A percentile compares a stretch with the other conserved stretches of the same genome.
Conservation (phyloP, 2,113 vertebrate genomes). For the Dicerorhinus sumatrensis region DNA sequence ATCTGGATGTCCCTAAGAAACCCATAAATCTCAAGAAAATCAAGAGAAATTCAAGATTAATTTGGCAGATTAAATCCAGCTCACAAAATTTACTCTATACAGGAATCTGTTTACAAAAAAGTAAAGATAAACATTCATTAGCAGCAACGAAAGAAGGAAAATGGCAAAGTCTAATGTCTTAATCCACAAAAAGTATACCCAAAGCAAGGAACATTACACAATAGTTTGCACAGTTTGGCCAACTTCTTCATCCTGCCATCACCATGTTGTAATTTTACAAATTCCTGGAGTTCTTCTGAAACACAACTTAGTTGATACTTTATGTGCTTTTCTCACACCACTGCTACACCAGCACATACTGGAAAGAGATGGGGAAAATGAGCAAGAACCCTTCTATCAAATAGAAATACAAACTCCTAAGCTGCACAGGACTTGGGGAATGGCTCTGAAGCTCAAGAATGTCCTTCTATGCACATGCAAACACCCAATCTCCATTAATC, state of each 20-base stretch:
- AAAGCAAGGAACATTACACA: too few relatives aligned
- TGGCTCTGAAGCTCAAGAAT: neutral
- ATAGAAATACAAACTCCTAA: neutral
- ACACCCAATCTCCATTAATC: neutral
- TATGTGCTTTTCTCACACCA: neutral
- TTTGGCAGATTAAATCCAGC: neutral
- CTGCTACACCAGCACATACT: neutral
- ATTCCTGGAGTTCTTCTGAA: neutral
- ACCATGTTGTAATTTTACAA: neutral
- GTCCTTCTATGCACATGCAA: neutral
- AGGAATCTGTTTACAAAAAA: neutral
- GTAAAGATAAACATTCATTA: too few relatives aligned
- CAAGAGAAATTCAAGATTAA: neutral
- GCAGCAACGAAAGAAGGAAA: too few relatives aligned
- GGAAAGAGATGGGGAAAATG: neutral
- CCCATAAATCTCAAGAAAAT: neutral
- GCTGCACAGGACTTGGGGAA: neutral
- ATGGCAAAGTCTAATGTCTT: too few relatives aligned
- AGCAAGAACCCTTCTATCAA: neutral
- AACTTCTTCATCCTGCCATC: too few relatives aligned
- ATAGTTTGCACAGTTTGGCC: too few relatives aligned
- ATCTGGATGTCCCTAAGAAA: neutral
- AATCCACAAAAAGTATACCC: too few relatives aligned
- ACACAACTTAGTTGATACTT: neutral
- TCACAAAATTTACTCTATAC: neutral